Evolutionary conservation across 1,140 invertebrate genomes (phyloP).

Genomic region (Spodoptera litura): DNA sequence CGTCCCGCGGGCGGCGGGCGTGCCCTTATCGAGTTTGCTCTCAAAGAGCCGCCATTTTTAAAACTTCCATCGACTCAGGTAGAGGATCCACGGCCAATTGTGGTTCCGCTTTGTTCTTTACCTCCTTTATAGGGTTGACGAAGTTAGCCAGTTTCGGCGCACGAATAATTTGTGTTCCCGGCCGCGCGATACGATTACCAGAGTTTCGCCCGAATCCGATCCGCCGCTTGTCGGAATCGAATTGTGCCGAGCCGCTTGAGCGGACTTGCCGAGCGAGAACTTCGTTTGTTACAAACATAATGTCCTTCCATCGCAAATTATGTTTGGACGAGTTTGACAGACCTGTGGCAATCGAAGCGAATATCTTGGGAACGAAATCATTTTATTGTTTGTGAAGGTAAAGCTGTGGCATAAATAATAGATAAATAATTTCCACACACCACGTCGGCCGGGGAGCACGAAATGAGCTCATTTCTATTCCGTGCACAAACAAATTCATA

Average conservation of each 20-base stretch:
- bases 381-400: slow-evolving; percentile 51
- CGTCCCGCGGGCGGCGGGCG: slow-evolving; percentile 81
- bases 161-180: slow-evolving; percentile 82
- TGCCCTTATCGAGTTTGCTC: slow-evolving; percentile 79
- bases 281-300: slow-evolving; percentile 59
- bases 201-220: slow-evolving; percentile 77
- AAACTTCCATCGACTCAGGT: slow-evolving; percentile 83
- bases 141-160: slow-evolving; percentile 83
- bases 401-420: slow-evolving; percentile 65
- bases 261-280: slow-evolving; percentile 59
- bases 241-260: slow-evolving; percentile 68
- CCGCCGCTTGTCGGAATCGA: slow-evolving; percentile 72
- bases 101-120: slow-evolving; percentile 82
- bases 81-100: slow-evolving; percentile 79
- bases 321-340: slow-evolving; percentile 50
- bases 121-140: slow-evolving; percentile 81
- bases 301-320: slow-evolving; percentile 46
- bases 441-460: slow-evolving; percentile 57
- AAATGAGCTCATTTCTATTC: slow-evolving; percentile 84
- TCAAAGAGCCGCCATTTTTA: slow-evolving; percentile 85
- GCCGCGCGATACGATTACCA: slow-evolving; percentile 80
- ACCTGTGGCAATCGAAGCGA: not conserved
- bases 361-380: slow-evolving; percentile 9
- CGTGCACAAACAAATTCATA: slow-evolving; percentile 75
- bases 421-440: slow-evolving; percentile 62